Base-by-base conservation (phyloP, 2,888 invertebrate species). In the Gymnocheta viridis region DNA sequence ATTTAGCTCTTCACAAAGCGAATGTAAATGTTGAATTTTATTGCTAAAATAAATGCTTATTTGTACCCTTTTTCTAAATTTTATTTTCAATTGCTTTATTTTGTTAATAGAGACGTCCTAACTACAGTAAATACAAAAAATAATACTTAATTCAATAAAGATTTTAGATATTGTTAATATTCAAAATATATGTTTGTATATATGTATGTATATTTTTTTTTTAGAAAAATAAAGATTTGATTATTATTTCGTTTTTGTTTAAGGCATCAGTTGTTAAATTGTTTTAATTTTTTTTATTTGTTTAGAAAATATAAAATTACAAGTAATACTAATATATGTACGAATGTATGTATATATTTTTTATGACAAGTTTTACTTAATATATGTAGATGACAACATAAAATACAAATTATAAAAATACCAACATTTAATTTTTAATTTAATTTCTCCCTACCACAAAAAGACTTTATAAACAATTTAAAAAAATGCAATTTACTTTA, bases 61-160 rank as follows among this genome's bases (percentile, higher is more conserved):
- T 60, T 62, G 38, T 32, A 56, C 5, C 12, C 4, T 54, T 14
- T 51, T 58, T n/a, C n/a, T n/a, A n/a, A n/a, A n/a, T n/a, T n/a
- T n/a, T n/a, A n/a, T n/a, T n/a, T n/a, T 67, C 19, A 58, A 69
- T 66, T 51, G n/a, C 32, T 67, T 56, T 54, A 29, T 58, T 79
- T 82, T 69, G 70, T 76, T 83, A 73, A 58, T 73, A 66, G 70
- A 79, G 62, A 77, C 35, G 70, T 47, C 77, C 70, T 70, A 70
- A 66, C 51, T 67, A 77, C 77, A 60, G 51, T 79, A 76, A 80
- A 83, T 76, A 83, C 80, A 80, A 77, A 83, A 82, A 80, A 83
- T 83, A 83, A 83, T 83, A 83, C 80, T 83, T 83, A 83, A 83
- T 70, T 70, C 41, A 70, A 76, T 80, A 70, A 67, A 76, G 80